These are phyloP conservation scores for Agrilus mali DNA, from an alignment of 2,888 invertebrate genomes.

Conservation along the genomic window DNA sequence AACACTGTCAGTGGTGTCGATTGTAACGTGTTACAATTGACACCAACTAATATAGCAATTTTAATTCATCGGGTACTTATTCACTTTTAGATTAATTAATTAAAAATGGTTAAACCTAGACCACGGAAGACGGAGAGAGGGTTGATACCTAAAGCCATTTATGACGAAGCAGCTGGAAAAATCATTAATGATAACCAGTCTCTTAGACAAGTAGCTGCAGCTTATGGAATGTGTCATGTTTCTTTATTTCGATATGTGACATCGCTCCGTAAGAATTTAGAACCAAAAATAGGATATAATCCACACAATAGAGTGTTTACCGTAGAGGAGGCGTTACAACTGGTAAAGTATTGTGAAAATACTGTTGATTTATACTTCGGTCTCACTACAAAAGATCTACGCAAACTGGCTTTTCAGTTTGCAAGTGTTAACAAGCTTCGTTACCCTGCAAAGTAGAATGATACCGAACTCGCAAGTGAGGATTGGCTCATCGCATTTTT, in stretches of 20 bases:
- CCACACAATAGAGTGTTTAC: constrained; percentile 2
- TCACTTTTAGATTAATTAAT: background rate
- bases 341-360: constrained; percentile 7
- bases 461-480: constrained; percentile 2
- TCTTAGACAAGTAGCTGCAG: constrained; percentile 5
- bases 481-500: constrained; percentile 7
- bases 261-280: constrained; percentile 1
- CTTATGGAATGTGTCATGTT: constrained; percentile 7
- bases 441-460: constrained; percentile 1
- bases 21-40: constrained; percentile 5
- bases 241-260: constrained; percentile 1
- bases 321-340: constrained; percentile 3
- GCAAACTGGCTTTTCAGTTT: constrained; percentile 9
- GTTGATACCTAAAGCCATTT: constrained; percentile 4
- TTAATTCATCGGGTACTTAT: background rate
- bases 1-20: constrained; percentile 2
- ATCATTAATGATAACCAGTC: constrained; percentile 1
- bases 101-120: constrained; percentile 1
- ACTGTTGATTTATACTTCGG: constrained; percentile 8
- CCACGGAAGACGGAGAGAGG: constrained; percentile 4
- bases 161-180: constrained; percentile 5
- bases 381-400: constrained; percentile 8
- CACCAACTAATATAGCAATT: background rate
- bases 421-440: background rate
- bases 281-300: constrained; percentile 1